Percentiles rank a stretch among this genome's conserved stretches.
These are phyloP conservation scores for Ophion slaviceki DNA, from an alignment of 2,888 invertebrate species.

Conservation along the genomic window DNA sequence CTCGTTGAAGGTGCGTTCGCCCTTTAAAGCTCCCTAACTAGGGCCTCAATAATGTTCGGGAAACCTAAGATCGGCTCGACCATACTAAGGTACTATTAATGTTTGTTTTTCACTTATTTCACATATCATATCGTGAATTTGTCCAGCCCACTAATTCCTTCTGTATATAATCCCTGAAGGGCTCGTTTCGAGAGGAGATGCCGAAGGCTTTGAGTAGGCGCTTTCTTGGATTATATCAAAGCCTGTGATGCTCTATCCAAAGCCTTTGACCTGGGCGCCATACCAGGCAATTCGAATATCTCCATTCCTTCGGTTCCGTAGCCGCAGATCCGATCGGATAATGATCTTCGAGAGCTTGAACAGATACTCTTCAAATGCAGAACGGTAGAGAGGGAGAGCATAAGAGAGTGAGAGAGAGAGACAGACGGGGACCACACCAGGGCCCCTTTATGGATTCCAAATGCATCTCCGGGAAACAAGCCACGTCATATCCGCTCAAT, in stretches of 20 bases:
- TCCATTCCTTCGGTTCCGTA: not conserved
- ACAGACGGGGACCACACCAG: slow-evolving; percentile 41
- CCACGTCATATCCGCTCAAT: slow-evolving; percentile 74
- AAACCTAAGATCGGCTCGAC: too few relatives aligned
- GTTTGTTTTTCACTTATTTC: too few relatives aligned
- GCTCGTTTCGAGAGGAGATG: too few relatives aligned
- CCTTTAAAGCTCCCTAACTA: too few relatives aligned
- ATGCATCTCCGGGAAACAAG: slow-evolving; percentile 72
- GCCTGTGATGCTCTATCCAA: not conserved
- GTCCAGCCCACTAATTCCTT: too few relatives aligned
- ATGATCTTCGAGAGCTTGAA: slow-evolving; percentile 30
- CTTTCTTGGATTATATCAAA: not conserved
- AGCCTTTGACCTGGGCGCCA: not conserved
- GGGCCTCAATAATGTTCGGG: too few relatives aligned
- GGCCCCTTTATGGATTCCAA: slow-evolving; percentile 73
- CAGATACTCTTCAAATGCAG: slow-evolving; percentile 4
- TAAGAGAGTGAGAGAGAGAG: slow-evolving; percentile 20
- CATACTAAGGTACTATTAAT: too few relatives aligned
- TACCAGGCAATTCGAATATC: slow-evolving; percentile 3
- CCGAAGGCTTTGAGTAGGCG: not conserved
- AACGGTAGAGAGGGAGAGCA: slow-evolving; percentile 17
- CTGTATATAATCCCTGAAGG: too few relatives aligned
- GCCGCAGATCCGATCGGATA: slow-evolving; percentile 31
- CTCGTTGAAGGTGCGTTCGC: too few relatives aligned
- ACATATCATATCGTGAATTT: too few relatives aligned